Evolutionary conservation across 2,113 vertebrate genomes (phyloP), one percentile per base, ranked within the genome.

Genomic region (Erinaceus europaeus): DNA sequence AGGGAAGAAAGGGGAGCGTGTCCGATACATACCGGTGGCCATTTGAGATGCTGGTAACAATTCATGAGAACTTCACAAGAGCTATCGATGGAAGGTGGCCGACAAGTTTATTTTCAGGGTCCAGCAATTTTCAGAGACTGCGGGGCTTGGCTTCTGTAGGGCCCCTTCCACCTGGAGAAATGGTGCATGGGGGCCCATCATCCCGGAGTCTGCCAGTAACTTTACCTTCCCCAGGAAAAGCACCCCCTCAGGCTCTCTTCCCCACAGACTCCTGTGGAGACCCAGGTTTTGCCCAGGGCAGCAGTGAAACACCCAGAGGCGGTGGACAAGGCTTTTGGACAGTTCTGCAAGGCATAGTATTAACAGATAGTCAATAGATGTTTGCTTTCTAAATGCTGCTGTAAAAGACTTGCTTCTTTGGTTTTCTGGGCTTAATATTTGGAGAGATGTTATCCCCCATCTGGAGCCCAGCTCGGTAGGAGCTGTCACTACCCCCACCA

Each of bases 141-240:
- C 29, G 3, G 18, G 85, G 50, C 17, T 62, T 15, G 1, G 20
- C 32, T 48, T 42, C 40, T 44, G 5, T 32, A 1, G 0, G 15
- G 18, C 46, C 65, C 10, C 0, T 29, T 42, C 6, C 13, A 40
- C 55, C 21, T 2, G 0, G 34, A 9, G 5, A 6, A n/a, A 12
- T 6, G 23, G 25, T 13, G 53, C 13, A 10, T 9, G 21, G 9
- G 25, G 25, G 4, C 52, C 52, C 9, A 53, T 53, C 52, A 53
- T 53, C 21, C 52, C 25, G 52, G 52, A 18, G 25, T 53, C 52
- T 23, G 0, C 18, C n/a, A 23, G 12, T 23, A 13, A 14, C 18
- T 20, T 34, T n/a, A 6, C 57, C 40, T 67, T 77, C 62, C 18
- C 48, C 6, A 34, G 36, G 48, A 74, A 50, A 40, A 34, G 10